Conservation (phyloP, 2,888 invertebrate genomes). For the Taphrorychus bicolor region DNA sequence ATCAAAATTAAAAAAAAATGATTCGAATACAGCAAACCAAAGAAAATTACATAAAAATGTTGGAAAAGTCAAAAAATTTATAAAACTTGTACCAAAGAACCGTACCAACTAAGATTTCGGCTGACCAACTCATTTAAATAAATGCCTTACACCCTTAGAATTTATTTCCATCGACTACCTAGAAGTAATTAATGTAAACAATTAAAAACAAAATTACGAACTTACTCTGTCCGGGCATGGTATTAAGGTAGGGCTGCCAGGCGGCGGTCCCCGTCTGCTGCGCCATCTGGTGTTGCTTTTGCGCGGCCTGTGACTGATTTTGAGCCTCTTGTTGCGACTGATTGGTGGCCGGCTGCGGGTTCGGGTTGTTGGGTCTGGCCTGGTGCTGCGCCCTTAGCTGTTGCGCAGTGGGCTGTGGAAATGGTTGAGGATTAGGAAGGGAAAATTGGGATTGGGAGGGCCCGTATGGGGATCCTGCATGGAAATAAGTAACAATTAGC, state of each 20-base stretch:
- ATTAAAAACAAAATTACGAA: no score
- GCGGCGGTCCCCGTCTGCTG: conserved; percentile 44
- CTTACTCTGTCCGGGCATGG: conserved; percentile 44
- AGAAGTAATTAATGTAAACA: no score
- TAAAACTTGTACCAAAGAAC: no score
- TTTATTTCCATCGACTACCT: no score
- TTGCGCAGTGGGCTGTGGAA: conserved; percentile 52
- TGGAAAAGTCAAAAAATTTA: no score
- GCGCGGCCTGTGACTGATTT: conserved; percentile 25
- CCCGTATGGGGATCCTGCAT: conserved; percentile 35
- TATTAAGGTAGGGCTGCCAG: conserved; percentile 52
- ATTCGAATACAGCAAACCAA: no score
- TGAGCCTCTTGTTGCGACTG: conserved; percentile 22
- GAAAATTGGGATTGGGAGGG: conserved; percentile 34
- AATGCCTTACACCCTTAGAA: no score
- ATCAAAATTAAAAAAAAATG: no score
- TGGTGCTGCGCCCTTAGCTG: conserved; percentile 55
- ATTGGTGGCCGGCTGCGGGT: conserved; percentile 7
- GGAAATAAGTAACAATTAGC: neutral
- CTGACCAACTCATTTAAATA: no score
- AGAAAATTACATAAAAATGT: no score
- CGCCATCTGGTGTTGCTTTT: conserved; percentile 31
- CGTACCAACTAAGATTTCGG: no score
- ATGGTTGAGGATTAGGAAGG: conserved; percentile 50
- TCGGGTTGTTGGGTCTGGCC: conserved; percentile 47